Base-by-base conservation (phyloP, 2,797 vertebrate species). In the Rhinogobio ventralis region DNA sequence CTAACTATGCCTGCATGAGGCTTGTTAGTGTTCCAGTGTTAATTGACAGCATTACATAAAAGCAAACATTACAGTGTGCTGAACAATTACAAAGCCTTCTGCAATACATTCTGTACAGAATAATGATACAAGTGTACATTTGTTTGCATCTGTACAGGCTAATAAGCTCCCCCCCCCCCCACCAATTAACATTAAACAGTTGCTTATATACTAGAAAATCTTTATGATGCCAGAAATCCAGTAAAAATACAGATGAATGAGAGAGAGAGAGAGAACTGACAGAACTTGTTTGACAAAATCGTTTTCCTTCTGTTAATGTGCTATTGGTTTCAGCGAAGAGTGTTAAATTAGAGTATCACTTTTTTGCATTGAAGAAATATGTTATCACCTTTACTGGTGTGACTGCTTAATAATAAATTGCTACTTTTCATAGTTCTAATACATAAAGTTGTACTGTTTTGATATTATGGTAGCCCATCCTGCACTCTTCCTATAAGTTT, bases 21-120 rank as follows among this genome's bases (percentile, higher is more conserved):
- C 71, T 72, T 73, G 39, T 82, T 73, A 60, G 36, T 53, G n/a
- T 80, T 46, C 30, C 68, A 25, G 64, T 68, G 64, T 19, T 49
- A 82, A 82, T 23, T 71, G 53, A 72, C 67, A 72, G 19, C 36
- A 73, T 82, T 83, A 10, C 30, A 46, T 71, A 39, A 71, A 81
- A 71, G 79, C 20, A 39, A 39, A 51, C 49, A 42, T 39, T 55
- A 71, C 49, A 57, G 14, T 64, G 9, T 39, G 23, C 66, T 2
- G 3, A 53, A 53, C 49, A 39, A 69, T 80, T 42, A 83, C 20
- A 42, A 76, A 67, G 9, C n/a, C 33, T 68, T 45, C 33, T 28
- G 60, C 8, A 60, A 36, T 19, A 55, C n/a, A 71, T 72, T 57
- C 17, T 72, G n/a, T 30, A 28, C 25, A 81, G 36, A 81, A 42